Evolutionary conservation across 2,888 invertebrate species (phyloP).

Genomic region (Polymixis flavicincta): DNA sequence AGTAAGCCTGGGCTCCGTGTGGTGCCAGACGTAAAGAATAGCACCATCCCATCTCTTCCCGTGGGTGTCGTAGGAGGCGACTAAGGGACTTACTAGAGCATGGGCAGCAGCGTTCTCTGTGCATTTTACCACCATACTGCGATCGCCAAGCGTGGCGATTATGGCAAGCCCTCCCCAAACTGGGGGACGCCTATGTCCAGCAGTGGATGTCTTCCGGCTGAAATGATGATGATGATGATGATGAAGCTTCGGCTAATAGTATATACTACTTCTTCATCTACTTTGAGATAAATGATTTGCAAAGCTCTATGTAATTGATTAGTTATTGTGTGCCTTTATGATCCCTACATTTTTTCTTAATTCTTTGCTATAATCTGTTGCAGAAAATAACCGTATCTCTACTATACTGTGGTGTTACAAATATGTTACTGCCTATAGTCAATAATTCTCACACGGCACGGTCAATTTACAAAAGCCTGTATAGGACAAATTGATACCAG

Average conservation of each 20-base stretch:
- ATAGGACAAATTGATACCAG: background rate
- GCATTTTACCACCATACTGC: too few relatives aligned
- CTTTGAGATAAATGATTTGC: background rate
- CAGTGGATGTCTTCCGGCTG: too few relatives aligned
- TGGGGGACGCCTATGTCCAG: too few relatives aligned
- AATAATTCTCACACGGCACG: background rate
- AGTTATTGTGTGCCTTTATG: background rate
- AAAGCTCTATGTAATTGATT: background rate
- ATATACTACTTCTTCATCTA: background rate
- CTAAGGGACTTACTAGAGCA: too few relatives aligned
- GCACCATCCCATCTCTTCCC: too few relatives aligned
- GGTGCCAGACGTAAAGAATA: too few relatives aligned
- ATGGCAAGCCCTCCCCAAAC: too few relatives aligned
- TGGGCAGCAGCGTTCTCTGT: too few relatives aligned
- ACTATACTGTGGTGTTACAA: background rate
- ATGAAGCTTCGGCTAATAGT: too few relatives aligned
- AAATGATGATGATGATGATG: too few relatives aligned
- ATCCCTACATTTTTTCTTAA: background rate
- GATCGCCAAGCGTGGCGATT: too few relatives aligned
- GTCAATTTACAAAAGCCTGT: conserved; percentile 4
- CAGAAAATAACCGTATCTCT: background rate
- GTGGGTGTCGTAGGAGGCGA: too few relatives aligned
- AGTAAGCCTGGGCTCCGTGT: background rate
- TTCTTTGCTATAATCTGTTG: background rate
- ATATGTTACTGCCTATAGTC: conserved; percentile 2